phyloP scores from a whole-genome alignment of 30 jellyfish, hydroid and myxozoan genomes.

The Rhopilema esculentum region DNA sequence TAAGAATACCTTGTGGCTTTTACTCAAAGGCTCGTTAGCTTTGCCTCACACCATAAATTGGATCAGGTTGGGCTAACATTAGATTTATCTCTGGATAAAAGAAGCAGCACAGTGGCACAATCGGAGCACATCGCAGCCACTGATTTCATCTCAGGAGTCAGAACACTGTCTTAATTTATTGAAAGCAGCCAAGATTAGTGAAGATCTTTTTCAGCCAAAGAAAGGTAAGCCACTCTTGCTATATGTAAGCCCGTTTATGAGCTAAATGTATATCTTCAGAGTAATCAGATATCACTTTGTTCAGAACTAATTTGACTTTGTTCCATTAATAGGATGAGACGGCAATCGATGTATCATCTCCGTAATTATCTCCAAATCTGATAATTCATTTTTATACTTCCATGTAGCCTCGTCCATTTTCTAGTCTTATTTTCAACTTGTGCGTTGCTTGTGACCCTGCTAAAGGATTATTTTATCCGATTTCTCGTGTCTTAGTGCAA shows the following conservation, averaged over 20 bases:
- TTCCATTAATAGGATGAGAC: background rate
- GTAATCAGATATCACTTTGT: background rate
- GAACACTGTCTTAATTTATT: background rate
- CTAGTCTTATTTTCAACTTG: background rate
- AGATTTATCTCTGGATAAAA: slow-evolving; percentile 32
- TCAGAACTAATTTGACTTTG: background rate
- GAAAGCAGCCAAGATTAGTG: background rate
- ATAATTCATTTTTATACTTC: background rate
- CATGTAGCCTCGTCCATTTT: background rate
- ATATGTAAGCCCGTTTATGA: background rate
- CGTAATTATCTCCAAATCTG: background rate
- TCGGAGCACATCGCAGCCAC: slow-evolving; percentile 6
- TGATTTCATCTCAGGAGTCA: background rate
- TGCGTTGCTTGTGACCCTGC: background rate
- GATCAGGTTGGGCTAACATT: slow-evolving; percentile 47
- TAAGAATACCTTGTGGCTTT: slow-evolving; percentile 58
- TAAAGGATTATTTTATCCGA: background rate
- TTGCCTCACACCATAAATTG: slow-evolving; percentile 56
- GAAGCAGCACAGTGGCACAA: slow-evolving; percentile 33
- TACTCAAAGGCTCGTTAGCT: slow-evolving; percentile 53
- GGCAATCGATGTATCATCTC: background rate
- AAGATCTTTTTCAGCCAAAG: background rate
- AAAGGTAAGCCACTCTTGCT: background rate
- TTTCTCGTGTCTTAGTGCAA: background rate
- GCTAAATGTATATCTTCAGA: background rate